phyloP scores from a whole-genome alignment of 2,888 invertebrate genomes.

The Papilio elwesi region DNA sequence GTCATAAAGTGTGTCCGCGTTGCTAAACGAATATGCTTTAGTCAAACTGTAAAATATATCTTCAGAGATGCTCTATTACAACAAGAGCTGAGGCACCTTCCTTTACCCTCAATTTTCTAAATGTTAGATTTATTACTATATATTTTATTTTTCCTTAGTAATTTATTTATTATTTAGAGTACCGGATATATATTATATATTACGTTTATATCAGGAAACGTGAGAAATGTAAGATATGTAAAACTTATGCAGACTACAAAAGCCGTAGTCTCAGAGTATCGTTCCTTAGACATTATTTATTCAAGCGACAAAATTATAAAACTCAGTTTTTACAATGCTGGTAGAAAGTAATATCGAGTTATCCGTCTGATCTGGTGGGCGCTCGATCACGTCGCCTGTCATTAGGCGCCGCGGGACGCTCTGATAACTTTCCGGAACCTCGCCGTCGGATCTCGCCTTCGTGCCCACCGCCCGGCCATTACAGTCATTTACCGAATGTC shows the following conservation, averaged over 20 bases:
- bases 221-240: too few relatives aligned
- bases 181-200: too few relatives aligned
- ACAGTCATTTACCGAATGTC: constrained; percentile 52
- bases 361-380: constrained; percentile 40
- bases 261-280: background rate
- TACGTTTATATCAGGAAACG: too few relatives aligned
- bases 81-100: background rate
- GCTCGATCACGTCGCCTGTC: constrained; percentile 45
- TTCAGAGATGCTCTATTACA: background rate
- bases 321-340: background rate
- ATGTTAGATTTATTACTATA: too few relatives aligned
- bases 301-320: constrained; percentile 3
- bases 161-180: too few relatives aligned
- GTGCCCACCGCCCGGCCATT: constrained; percentile 40
- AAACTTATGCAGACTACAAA: background rate
- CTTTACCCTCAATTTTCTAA: too few relatives aligned
- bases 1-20: too few relatives aligned
- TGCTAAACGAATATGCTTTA: background rate
- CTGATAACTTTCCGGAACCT: constrained; percentile 54
- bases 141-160: too few relatives aligned
- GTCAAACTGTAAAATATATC: background rate
- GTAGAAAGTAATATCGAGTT: constrained; percentile 31
- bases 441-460: constrained; percentile 42
- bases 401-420: constrained; percentile 50
- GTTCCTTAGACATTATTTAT: background rate